Percentiles rank a stretch among this genome's conserved stretches.
Conservation (phyloP, 2,888 invertebrate genomes). For the Sceliomorpha sp. region DNA sequence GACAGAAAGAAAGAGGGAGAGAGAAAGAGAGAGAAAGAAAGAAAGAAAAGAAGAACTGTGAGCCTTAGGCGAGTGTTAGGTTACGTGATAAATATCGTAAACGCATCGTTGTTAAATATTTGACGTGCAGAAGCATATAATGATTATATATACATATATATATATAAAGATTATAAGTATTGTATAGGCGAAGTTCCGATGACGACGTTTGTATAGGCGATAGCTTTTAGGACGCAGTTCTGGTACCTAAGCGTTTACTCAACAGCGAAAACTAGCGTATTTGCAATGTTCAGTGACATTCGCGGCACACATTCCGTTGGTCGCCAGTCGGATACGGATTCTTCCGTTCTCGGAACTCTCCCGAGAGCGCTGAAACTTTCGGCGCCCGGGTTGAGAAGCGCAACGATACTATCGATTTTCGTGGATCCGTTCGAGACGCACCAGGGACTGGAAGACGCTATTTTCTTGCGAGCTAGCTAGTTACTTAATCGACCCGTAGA, state of each 20-base stretch:
- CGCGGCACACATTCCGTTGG: slow-evolving; percentile 38
- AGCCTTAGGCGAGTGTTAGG: slow-evolving; percentile 41
- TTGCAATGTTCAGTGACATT: slow-evolving; percentile 6
- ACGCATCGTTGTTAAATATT: slow-evolving; percentile 40
- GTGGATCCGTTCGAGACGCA: too few relatives aligned
- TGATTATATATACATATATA: slow-evolving; percentile 30
- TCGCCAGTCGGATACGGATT: slow-evolving; percentile 29
- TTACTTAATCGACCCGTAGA: slow-evolving; percentile 31
- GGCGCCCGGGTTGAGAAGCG: too few relatives aligned
- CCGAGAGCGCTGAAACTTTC: too few relatives aligned
- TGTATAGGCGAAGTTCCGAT: slow-evolving; percentile 23
- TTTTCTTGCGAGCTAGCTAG: slow-evolving; percentile 23
- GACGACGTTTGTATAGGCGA: slow-evolving; percentile 39
- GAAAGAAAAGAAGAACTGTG: too few relatives aligned
- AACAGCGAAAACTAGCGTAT: too few relatives aligned
- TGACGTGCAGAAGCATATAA: slow-evolving; percentile 30
- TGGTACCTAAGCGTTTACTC: slow-evolving; percentile 33
- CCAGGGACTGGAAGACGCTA: too few relatives aligned
- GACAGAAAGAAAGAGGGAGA: too few relatives aligned
- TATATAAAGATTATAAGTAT: slow-evolving; percentile 38
- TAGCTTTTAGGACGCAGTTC: slow-evolving; percentile 30
- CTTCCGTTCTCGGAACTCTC: slow-evolving; percentile 1
- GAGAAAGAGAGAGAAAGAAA: too few relatives aligned
- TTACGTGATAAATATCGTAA: slow-evolving; percentile 40
- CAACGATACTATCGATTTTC: too few relatives aligned